phyloP scores from a whole-genome alignment of 2,797 vertebrate genomes.

The Pseudocheirus occidentalis region DNA sequence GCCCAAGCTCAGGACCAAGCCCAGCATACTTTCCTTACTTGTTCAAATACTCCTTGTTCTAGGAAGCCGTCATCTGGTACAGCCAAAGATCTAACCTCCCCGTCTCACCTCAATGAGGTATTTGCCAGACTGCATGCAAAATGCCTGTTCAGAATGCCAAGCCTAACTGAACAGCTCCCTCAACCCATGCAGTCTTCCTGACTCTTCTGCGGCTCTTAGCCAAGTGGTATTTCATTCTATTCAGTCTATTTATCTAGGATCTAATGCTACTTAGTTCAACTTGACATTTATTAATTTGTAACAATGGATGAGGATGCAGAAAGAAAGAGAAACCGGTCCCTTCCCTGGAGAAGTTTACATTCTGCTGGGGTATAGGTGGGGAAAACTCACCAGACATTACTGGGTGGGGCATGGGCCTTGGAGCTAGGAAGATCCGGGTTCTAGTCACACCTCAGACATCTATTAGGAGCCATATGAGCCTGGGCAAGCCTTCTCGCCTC shows the following conservation, averaged over 20 bases:
- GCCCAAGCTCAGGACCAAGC: conserved; percentile 24
- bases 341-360: neutral
- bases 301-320: neutral
- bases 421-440: neutral
- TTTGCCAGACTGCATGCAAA: neutral
- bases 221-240: neutral
- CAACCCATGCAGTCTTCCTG: conserved; percentile 9
- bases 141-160: neutral
- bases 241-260: neutral
- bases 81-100: neutral
- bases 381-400: neutral
- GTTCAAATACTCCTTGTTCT: conserved; percentile 41
- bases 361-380: too few relatives aligned
- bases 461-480: neutral
- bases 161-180: conserved; percentile 28
- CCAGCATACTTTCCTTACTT: conserved; percentile 34
- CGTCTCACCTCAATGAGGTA: neutral
- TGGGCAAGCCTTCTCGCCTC: neutral
- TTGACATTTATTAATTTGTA: neutral
- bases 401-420: neutral
- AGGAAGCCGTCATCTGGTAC: conserved; percentile 6
- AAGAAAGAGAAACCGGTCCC: neutral
- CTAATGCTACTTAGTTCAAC: too few relatives aligned
- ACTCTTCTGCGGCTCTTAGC: neutral
- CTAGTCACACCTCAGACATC: neutral